Conservation (phyloP, 92 coral and sea anemone genomes). For the Siderastrea radians region DNA sequence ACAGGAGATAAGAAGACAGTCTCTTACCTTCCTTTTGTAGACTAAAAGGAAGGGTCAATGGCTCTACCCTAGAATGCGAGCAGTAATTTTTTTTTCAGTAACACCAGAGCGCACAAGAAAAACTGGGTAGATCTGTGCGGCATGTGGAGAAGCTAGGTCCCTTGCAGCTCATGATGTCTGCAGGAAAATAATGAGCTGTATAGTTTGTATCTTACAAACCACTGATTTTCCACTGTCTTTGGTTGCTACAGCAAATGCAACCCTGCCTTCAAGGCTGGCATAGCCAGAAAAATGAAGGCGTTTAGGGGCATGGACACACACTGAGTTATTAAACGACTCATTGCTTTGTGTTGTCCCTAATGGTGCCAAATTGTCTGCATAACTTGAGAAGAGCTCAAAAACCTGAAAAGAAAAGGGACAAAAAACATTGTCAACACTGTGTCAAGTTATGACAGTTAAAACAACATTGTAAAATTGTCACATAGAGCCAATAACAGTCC, state of each 20-base stretch:
- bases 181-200: too few relatives aligned
- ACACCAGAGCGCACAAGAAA: too few relatives aligned
- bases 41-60: too few relatives aligned
- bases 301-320: conserved; percentile 50
- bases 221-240: conserved; percentile 44
- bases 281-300: conserved; percentile 49
- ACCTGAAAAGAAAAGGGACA: conserved; percentile 25
- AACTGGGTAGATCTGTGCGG: too few relatives aligned
- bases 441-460: too few relatives aligned
- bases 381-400: conserved; percentile 42
- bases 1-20: not conserved
- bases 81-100: too few relatives aligned
- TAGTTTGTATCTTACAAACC: conserved; percentile 31
- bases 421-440: not conserved
- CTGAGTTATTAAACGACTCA: conserved; percentile 24
- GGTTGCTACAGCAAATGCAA: conserved; percentile 54
- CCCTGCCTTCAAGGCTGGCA: conserved; percentile 32
- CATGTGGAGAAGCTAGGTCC: too few relatives aligned
- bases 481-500: too few relatives aligned
- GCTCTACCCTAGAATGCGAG: too few relatives aligned
- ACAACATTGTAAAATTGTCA: too few relatives aligned
- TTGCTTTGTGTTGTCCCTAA: conserved; percentile 54
- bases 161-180: too few relatives aligned
- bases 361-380: conserved; percentile 59
- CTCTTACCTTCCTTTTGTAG: not conserved